A percentile compares a stretch with the other conserved stretches of the same genome.
These are phyloP conservation scores for Agonopterix subpropinquella DNA, from an alignment of 2,888 invertebrate species.

Conservation along the genomic window DNA sequence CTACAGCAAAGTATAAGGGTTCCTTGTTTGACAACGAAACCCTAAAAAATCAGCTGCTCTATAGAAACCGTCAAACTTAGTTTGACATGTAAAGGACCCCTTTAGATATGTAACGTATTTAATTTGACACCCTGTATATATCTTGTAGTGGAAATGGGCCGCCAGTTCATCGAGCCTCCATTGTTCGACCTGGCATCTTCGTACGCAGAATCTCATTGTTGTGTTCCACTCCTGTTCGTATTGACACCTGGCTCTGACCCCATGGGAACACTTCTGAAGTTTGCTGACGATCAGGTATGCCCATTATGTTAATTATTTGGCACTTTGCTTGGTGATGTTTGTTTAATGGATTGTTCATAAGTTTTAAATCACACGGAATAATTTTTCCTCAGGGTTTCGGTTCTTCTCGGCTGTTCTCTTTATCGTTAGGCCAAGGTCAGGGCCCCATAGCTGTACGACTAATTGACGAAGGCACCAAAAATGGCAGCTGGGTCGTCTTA, in stretches of 20 bases:
- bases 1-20: too few relatives aligned
- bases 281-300: constrained; percentile 89
- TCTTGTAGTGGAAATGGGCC: constrained; percentile 75
- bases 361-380: too few relatives aligned
- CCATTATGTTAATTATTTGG: too few relatives aligned
- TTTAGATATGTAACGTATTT: too few relatives aligned
- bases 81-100: too few relatives aligned
- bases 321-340: too few relatives aligned
- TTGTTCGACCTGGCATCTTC: constrained; percentile 91
- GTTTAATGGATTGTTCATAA: too few relatives aligned
- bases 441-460: constrained; percentile 91
- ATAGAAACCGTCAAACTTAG: too few relatives aligned
- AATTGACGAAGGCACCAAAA: constrained; percentile 88
- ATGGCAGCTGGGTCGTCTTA: constrained; percentile 94
- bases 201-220: constrained; percentile 89
- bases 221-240: constrained; percentile 93
- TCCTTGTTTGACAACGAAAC: too few relatives aligned
- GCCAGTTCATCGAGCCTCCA: constrained; percentile 90
- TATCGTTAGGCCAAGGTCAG: constrained; percentile 96
- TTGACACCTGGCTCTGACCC: constrained; percentile 96
- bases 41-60: too few relatives aligned
- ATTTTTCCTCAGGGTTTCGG: constrained; percentile 78
- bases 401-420: constrained; percentile 82
- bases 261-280: constrained; percentile 90
- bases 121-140: too few relatives aligned